Base-by-base conservation (phyloP, 2,113 vertebrate genomes). In the Tenebrosternarchus preto region DNA sequence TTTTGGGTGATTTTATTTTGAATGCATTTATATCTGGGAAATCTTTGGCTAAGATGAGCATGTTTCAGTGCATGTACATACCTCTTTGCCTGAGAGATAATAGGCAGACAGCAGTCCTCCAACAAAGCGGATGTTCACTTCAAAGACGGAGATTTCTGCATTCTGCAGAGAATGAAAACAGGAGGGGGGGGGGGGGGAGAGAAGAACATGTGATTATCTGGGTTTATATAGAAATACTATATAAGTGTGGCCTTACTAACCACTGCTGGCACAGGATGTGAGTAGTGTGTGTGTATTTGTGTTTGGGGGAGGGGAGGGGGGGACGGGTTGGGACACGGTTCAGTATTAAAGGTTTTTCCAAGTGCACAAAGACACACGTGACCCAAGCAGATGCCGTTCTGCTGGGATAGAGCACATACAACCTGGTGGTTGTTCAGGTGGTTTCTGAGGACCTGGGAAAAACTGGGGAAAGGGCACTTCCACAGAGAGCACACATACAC, bases 61-160 rank as follows among this genome's bases (percentile, higher is more conserved):
- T 46, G 36, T 19, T 4, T 20, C 57, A n/a, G 5, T 29, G 70
- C 20, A 53, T 60, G 64, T 56, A 77, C 95, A 92, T 95, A 99
- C 97, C 95, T 98, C 96, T 93, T 99, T 96, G 82, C 98, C 97
- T 73, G 96, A 98, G 86, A 99, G 94, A 89, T 98, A 99, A 89
- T 98, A 99, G 22, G 98, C 98, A 24, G 98, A 98, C 80, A 99
- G 95, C 0, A 99, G 92, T 81, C 98, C 98, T 83, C 98, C 98
- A 0, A 98, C 96, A 79, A 99, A 99, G 67, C 98, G 95, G 82
- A 99, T 99, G 87, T 99, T 99, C 83, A 99, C 97, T 94, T 99
- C 97, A 87, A 99, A 99, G 83, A 99, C 96, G 0, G 98, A 99
- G 85, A 99, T 94, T 86, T 99, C 98, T 29, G 95, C 95, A 25